Base-by-base conservation (phyloP, 1,140 invertebrate species). In the Popillia japonica region DNA sequence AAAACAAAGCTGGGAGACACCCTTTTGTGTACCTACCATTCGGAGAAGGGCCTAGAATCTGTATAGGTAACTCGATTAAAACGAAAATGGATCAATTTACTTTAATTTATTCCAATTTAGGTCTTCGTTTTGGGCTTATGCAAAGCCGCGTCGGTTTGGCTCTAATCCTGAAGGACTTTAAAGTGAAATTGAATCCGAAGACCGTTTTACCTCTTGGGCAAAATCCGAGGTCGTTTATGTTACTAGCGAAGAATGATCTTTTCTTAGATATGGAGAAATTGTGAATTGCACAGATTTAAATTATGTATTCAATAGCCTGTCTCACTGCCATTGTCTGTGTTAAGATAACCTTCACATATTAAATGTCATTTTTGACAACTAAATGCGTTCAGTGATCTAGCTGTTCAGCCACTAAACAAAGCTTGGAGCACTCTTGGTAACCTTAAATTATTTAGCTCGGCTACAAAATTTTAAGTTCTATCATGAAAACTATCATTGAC, bases 41-140 rank as follows among this genome's bases (percentile, higher is more conserved):
- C 82, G 89, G 90, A 4, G 89, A 88, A 41, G 90, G 90, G 8
- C 88, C 89, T 3, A 85, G 89, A 40, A 87, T 87, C 76, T 92
- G 91, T 78, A 91, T 92, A 20, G 88, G 88, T 88, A 68, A 68
- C 0, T n/a, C 7, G 0, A 34, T 1, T 22, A 17, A 17, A 40
- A 41, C 10, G 27, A 34, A 4, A n/a, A n/a, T n/a, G 27, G 4
- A 34, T 34, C 4, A 34, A 34, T 34, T 34, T 34, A 4, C 4
- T 34, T 4, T 34, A 34, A 34, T 34, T 34, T 34, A 34, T 81
- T 72, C 48, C 72, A 34, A 34, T 78, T 61, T 23, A 81, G 85
- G 84, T 27, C 64, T 82, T 22, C 77, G 81, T 55, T 85, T 85
- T 78, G 85, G 80, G 7, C 61, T 81, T 42, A 79, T 84, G 80